Percentiles rank a stretch among this genome's conserved stretches.
Evolutionary conservation across 2,797 vertebrate species (phyloP).

Genomic region (Austrolebias charrua): DNA sequence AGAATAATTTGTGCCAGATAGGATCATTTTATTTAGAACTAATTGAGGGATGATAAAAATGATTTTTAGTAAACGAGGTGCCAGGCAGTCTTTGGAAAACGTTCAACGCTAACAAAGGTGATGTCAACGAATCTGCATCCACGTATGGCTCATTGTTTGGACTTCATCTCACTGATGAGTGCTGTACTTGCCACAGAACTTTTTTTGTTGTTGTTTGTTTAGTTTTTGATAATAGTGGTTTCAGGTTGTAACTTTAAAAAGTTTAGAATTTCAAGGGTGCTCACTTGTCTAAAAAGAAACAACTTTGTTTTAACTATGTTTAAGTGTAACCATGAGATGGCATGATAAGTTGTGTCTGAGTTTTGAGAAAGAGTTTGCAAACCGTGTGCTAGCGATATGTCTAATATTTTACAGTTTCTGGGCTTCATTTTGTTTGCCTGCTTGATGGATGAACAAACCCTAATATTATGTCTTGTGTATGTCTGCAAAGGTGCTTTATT

Average conservation of each 20-base stretch:
- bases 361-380: conserved; percentile 36
- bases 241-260: conserved; percentile 40
- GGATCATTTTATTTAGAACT: conserved; percentile 26
- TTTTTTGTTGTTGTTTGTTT: neutral
- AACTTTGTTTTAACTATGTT: conserved; percentile 49
- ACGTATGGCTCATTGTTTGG: conserved; percentile 36
- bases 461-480: conserved; percentile 55
- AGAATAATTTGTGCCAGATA: conserved; percentile 28
- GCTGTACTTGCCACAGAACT: conserved; percentile 40
- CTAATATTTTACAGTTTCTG: conserved; percentile 39
- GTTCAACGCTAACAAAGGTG: conserved; percentile 6
- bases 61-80: conserved; percentile 17
- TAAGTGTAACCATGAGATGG: conserved; percentile 44
- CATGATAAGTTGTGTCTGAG: conserved; percentile 50
- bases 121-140: conserved; percentile 26
- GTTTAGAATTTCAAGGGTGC: conserved; percentile 39
- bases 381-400: conserved; percentile 43
- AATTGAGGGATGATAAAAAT: conserved; percentile 17
- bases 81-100: conserved; percentile 6
- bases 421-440: conserved; percentile 59
- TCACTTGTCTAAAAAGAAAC: conserved; percentile 28
- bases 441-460: conserved; percentile 38
- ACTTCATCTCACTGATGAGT: conserved; percentile 35
- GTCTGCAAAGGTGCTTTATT: conserved; percentile 55
- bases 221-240: conserved; percentile 4